Evolutionary conservation across 2,113 vertebrate genomes (phyloP).

Genomic region (Isurus oxyrinchus): DNA sequence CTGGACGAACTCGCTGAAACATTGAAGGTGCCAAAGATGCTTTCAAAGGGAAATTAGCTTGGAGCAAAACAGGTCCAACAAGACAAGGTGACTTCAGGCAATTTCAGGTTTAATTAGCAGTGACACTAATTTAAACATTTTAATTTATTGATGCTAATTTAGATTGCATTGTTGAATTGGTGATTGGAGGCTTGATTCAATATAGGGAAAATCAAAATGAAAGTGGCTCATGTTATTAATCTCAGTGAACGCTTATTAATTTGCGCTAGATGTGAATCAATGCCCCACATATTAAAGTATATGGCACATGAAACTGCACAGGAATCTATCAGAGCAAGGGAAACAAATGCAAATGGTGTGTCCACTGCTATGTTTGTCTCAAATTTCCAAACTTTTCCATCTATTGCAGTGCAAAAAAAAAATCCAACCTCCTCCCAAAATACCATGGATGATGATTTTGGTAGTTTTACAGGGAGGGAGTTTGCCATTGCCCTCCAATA

Average conservation of each 20-base stretch:
- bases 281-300: background rate
- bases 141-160: constrained; percentile 30
- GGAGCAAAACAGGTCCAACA: background rate
- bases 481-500: background rate
- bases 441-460: background rate
- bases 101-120: constrained; percentile 30
- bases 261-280: background rate
- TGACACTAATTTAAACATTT: constrained; percentile 18
- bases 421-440: background rate
- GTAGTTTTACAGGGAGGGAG: background rate
- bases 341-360: background rate
- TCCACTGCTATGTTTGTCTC: background rate
- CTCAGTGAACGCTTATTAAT: background rate
- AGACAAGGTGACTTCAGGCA: constrained; percentile 13
- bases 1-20: background rate
- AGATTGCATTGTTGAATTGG: constrained; percentile 11
- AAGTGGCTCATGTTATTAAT: constrained; percentile 25
- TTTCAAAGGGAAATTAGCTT: background rate
- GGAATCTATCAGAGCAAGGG: background rate
- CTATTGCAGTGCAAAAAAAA: background rate
- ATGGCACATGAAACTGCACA: background rate
- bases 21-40: background rate
- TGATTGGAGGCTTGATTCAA: constrained; percentile 11
- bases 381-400: background rate
- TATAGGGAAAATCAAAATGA: background rate